Base-by-base conservation (phyloP, 2,888 invertebrate species). In the Sturmia bella region DNA sequence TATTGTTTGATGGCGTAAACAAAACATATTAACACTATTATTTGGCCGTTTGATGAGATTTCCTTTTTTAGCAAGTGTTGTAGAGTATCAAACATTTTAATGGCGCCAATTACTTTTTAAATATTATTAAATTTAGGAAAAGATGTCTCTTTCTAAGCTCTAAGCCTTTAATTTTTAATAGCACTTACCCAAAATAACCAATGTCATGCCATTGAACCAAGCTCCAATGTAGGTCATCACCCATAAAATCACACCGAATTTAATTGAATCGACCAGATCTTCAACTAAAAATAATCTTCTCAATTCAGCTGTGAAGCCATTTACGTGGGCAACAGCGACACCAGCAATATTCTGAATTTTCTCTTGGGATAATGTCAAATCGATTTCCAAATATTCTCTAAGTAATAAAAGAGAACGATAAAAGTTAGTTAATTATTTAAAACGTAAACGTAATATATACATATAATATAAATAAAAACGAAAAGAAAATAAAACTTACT, bases 151-250 rank as follows among this genome's bases (percentile, higher is more conserved):
- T n/a, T n/a, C n/a, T n/a, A n/a, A n/a, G n/a, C n/a, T n/a, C n/a
- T n/a, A n/a, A n/a, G n/a, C 27, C 3, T 27, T 27, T 6, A 32
- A 32, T 1, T 7, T 32, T 32, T 6, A 27, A 45, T 17, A 61
- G 11, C 3, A 15, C 86, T 70, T 91, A 98, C 98, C 96, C 90
- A 99, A 94, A 90, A 99, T 98, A 90, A 99, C 95, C 88, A 99
- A 95, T 87, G 99, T 98, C 95, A 99, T 97, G 92, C 99, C 99
- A 92, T 99, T 99, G 94, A 99, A 99, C 97, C 98, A 99, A 88
- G 98, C 95, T 89, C 99, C 99, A 89, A 99, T 93, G 92, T 99
- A 99, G 83, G 99, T 99, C 92, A 99, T 94, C 89, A 96, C 95
- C 98, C 98, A 99, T 91, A 99, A 93, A 88, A 98, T 93, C 86